Conservation (phyloP, 2,113 vertebrate species). For the Limnothrissa miodon region DNA sequence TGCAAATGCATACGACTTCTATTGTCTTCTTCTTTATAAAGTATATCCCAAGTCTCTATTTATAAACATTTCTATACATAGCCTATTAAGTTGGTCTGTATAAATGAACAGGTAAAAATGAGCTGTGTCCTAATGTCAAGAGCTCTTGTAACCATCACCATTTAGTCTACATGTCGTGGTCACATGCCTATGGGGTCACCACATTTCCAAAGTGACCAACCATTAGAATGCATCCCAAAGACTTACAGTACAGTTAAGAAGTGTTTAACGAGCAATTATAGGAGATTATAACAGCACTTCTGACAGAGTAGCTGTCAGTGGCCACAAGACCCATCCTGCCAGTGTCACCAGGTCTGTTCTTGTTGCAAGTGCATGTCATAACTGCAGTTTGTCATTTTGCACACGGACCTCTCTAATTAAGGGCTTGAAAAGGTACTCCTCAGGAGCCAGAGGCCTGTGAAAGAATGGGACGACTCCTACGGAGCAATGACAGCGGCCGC, state of each 20-base stretch:
- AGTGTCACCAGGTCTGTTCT: conserved; percentile 34
- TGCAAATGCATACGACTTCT: neutral
- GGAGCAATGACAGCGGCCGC: conserved; percentile 40
- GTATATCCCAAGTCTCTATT: no score
- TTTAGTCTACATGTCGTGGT: neutral
- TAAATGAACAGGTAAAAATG: neutral
- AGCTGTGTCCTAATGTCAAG: neutral
- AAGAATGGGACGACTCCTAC: conserved; percentile 28
- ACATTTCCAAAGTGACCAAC: neutral
- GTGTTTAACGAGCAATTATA: conserved; percentile 26
- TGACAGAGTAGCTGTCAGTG: conserved; percentile 35
- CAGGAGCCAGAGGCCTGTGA: conserved; percentile 44
- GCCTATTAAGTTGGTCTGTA: neutral
- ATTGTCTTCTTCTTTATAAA: neutral
- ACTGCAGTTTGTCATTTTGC: conserved; percentile 57
- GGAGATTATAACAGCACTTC: conserved; percentile 32
- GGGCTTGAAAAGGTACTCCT: conserved; percentile 20
- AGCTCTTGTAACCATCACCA: neutral
- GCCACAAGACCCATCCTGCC: conserved; percentile 37
- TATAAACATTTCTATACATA: neutral
- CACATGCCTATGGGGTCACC: conserved; percentile 2
- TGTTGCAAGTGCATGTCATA: conserved; percentile 50
- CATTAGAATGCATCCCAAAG: neutral
- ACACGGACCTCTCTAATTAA: conserved; percentile 55
- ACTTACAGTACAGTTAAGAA: conserved; percentile 9